A percentile compares a stretch with the other conserved stretches of the same genome.
Conservation (phyloP, 1,140 invertebrate species). For the Aphis craccivora region DNA sequence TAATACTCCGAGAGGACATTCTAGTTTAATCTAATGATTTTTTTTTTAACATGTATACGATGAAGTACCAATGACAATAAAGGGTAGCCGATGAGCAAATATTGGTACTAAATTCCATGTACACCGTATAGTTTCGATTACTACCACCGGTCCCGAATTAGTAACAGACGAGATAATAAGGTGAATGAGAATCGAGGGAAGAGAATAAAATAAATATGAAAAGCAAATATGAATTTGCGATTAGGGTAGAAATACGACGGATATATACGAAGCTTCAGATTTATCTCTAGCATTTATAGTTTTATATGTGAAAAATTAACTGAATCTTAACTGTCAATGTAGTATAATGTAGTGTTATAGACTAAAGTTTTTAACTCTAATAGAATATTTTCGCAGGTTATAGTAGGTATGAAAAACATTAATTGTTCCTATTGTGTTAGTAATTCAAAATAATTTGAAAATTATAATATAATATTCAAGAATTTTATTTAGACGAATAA, state of each 20-base stretch:
- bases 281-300: not conserved
- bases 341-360: not conserved
- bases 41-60: constrained; percentile 51
- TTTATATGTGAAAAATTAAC: constrained; percentile 9
- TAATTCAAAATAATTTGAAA: not conserved
- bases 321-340: not conserved
- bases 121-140: constrained; percentile 55
- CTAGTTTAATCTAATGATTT: constrained; percentile 56
- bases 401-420: no score
- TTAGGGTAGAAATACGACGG: constrained; percentile 32
- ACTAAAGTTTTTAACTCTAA: not conserved
- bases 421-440: no score
- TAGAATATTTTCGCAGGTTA: not conserved
- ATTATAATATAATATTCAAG: not conserved
- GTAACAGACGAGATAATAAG: constrained; percentile 52
- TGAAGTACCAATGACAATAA: constrained; percentile 58
- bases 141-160: constrained; percentile 57
- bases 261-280: constrained; percentile 15
- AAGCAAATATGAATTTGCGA: constrained; percentile 56
- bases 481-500: not conserved
- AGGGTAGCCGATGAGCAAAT: constrained; percentile 56
- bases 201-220: constrained; percentile 57
- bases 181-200: constrained; percentile 44
- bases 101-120: constrained; percentile 52
- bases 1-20: constrained; percentile 30